Conservation (phyloP, 2,113 vertebrate genomes). For the Rhadina sibilatrix region DNA sequence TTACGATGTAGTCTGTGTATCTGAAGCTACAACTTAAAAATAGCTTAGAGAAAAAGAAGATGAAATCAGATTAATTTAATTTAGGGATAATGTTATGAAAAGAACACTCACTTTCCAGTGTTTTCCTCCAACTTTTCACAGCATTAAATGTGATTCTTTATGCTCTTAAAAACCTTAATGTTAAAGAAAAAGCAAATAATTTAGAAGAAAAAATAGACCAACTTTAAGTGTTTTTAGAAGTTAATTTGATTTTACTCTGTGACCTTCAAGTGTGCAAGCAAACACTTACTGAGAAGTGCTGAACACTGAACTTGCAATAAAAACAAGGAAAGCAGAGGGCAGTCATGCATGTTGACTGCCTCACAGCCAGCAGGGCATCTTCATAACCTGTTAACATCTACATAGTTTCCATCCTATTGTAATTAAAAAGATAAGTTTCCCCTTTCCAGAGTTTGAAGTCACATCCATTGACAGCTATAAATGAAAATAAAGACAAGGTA, state of each 20-base stretch:
- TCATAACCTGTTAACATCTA: background rate
- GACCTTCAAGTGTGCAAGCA: background rate
- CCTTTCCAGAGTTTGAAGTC: background rate
- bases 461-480: background rate
- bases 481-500: background rate
- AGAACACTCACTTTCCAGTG: background rate
- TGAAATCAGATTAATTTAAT: background rate
- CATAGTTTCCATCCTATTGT: background rate
- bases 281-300: background rate
- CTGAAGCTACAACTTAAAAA: constrained; percentile 58
- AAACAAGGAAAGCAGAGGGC: background rate
- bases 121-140: background rate
- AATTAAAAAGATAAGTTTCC: background rate
- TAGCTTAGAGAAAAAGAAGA: background rate
- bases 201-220: background rate
- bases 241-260: background rate
- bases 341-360: background rate
- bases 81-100: background rate
- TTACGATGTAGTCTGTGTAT: constrained; percentile 47
- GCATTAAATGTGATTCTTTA: background rate
- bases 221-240: background rate
- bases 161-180: background rate
- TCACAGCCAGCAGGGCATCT: background rate
- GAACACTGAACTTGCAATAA: background rate
- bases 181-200: background rate